A percentile compares a stretch with the other conserved stretches of the same genome.
These are phyloP conservation scores for Synodontis membranacea DNA, from an alignment of 2,113 vertebrate genomes.

Conservation along the genomic window DNA sequence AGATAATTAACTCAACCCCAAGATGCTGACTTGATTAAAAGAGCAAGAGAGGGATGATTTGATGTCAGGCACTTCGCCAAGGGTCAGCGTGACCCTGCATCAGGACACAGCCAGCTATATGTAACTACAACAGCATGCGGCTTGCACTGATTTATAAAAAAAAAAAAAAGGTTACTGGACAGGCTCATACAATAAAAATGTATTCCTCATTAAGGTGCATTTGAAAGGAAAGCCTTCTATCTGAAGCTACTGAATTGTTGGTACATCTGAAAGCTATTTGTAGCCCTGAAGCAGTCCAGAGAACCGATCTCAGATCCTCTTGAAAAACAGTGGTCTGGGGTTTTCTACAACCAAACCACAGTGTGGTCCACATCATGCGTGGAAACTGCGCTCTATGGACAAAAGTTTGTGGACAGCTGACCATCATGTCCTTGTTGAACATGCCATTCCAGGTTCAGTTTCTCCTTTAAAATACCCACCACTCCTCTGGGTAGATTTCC, in stretches of 20 bases:
- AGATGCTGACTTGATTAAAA: constrained; percentile 28
- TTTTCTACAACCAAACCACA: not conserved
- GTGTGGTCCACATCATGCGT: not conserved
- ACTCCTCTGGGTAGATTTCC: too few relatives aligned
- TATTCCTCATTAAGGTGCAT: not conserved
- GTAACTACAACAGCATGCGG: not conserved
- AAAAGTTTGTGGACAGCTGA: too few relatives aligned
- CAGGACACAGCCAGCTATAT: constrained; percentile 12
- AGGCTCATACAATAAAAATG: not conserved
- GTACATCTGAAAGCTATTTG: not conserved
- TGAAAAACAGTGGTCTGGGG: not conserved
- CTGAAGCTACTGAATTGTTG: not conserved
- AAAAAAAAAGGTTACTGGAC: not conserved
- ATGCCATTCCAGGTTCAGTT: too few relatives aligned
- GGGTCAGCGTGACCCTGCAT: constrained; percentile 6
- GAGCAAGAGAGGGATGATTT: constrained; percentile 17
- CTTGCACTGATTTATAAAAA: not conserved
- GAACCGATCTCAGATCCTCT: not conserved
- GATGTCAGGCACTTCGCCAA: not conserved
- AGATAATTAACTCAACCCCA: constrained; percentile 38
- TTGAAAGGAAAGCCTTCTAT: not conserved
- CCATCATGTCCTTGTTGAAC: too few relatives aligned
- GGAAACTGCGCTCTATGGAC: too few relatives aligned
- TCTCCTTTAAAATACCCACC: too few relatives aligned
- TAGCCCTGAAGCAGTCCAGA: not conserved